Conservation (phyloP, 2,888 invertebrate genomes). For the Archips crataeganus region DNA sequence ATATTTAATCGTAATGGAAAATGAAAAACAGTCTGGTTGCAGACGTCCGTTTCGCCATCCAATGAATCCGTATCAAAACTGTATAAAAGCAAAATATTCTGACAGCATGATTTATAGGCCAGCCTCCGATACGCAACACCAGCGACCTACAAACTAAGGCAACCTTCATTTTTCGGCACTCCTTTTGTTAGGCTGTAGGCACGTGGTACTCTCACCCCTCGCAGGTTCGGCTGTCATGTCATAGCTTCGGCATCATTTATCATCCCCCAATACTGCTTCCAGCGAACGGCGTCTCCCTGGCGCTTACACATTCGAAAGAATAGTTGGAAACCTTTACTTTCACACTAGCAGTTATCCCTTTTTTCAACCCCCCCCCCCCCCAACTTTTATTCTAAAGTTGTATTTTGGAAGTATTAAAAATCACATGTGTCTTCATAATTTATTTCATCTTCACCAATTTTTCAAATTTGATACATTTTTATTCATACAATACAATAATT, state of each 20-base stretch:
- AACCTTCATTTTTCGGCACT: slow-evolving; percentile 83
- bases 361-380: no score
- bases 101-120: slow-evolving; percentile 81
- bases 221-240: slow-evolving; percentile 83
- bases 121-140: slow-evolving; percentile 72
- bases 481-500: slow-evolving; percentile 85
- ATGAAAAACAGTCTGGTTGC: slow-evolving; percentile 35
- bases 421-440: slow-evolving; percentile 76
- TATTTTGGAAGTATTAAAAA: slow-evolving; percentile 55
- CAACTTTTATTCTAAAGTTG: background rate
- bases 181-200: slow-evolving; percentile 71
- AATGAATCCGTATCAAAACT: slow-evolving; percentile 60
- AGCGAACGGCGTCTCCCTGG: slow-evolving; percentile 76
- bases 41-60: slow-evolving; percentile 37
- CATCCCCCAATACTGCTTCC: slow-evolving; percentile 81
- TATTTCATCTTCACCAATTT: slow-evolving; percentile 85
- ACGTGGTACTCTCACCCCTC: slow-evolving; percentile 76
- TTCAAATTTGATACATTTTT: slow-evolving; percentile 83
- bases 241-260: slow-evolving; percentile 78
- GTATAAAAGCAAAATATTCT: slow-evolving; percentile 72
- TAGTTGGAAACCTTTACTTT: slow-evolving; percentile 45
- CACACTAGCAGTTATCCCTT: slow-evolving; percentile 10
- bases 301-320: slow-evolving; percentile 60
- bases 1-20: background rate
- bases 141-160: slow-evolving; percentile 84